phyloP scores from a whole-genome alignment of 2,888 invertebrate species.

The Cryptocephalus primarius region DNA sequence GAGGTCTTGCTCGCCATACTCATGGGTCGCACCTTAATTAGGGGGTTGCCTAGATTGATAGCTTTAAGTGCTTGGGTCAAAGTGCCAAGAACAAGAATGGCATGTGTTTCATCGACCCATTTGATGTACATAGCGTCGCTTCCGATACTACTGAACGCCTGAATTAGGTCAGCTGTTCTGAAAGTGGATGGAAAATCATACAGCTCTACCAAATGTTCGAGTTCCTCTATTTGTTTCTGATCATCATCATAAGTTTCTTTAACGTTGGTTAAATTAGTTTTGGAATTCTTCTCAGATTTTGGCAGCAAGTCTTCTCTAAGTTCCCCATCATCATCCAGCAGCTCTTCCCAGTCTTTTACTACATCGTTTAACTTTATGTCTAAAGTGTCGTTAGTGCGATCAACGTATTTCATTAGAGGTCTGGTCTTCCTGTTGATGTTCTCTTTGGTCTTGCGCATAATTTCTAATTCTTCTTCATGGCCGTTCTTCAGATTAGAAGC shows the following conservation, averaged over 20 bases:
- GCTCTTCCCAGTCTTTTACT: constrained; percentile 34
- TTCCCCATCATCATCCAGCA: constrained; percentile 31
- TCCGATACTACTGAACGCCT: constrained; percentile 30
- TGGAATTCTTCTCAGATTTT: neutral
- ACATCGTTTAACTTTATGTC: constrained; percentile 22
- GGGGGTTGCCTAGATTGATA: constrained; percentile 24
- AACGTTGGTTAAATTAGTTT: neutral
- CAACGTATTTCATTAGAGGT: constrained; percentile 32
- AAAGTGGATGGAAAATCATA: constrained; percentile 34
- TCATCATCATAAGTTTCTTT: constrained; percentile 27
- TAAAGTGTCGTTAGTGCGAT: constrained; percentile 23
- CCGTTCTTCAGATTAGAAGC: constrained; percentile 9
- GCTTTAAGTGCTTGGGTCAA: constrained; percentile 33
- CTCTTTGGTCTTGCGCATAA: constrained; percentile 31
- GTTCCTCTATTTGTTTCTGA: constrained; percentile 25
- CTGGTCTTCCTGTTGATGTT: constrained; percentile 31
- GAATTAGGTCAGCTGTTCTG: constrained; percentile 33
- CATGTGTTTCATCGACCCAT: constrained; percentile 37
- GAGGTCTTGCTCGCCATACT: constrained; percentile 27
- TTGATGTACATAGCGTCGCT: constrained; percentile 34
- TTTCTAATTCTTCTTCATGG: constrained; percentile 31
- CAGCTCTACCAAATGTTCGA: constrained; percentile 35
- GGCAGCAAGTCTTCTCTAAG: constrained; percentile 19
- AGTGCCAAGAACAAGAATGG: constrained; percentile 32
- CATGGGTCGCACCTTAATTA: constrained; percentile 34